phyloP scores from a whole-genome alignment of 1,140 invertebrate genomes.

The Anastrepha ludens region DNA sequence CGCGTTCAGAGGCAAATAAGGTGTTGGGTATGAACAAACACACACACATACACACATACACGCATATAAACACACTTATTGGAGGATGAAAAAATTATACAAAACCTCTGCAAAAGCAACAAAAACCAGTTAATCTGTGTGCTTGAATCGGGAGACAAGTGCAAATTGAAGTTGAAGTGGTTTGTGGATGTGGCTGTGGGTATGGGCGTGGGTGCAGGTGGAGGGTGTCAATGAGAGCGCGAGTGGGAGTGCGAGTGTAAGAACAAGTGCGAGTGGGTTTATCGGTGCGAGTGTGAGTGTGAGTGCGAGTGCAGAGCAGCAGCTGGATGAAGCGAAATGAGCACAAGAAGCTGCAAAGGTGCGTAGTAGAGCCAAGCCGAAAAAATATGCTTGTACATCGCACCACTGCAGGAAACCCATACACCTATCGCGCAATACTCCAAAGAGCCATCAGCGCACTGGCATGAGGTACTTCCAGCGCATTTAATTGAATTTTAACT shows the following conservation, averaged over 20 bases:
- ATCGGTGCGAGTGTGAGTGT: too few species aligned
- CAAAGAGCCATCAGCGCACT: background rate
- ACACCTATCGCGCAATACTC: background rate
- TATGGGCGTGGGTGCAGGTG: too few species aligned
- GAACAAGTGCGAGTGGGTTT: too few species aligned
- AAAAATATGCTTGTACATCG: background rate
- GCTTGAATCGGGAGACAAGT: slow-evolving; percentile 35
- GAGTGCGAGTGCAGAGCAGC: too few species aligned
- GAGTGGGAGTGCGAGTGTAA: too few species aligned
- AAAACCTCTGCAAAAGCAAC: background rate
- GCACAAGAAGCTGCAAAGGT: background rate
- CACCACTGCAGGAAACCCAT: background rate
- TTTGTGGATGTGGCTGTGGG: background rate
- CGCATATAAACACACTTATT: background rate
- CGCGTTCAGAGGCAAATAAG: too few species aligned
- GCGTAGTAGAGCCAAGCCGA: background rate
- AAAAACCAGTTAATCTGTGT: background rate
- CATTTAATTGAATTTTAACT: slow-evolving; percentile 44
- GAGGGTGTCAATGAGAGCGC: too few species aligned
- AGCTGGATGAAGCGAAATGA: background rate
- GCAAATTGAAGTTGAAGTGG: slow-evolving; percentile 48
- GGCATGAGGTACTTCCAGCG: too few species aligned
- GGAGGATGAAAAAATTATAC: background rate
- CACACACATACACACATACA: background rate
- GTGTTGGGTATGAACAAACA: background rate